Evolutionary conservation across 2,888 invertebrate genomes (phyloP).

Genomic region (Caenorhabditis sp.): DNA sequence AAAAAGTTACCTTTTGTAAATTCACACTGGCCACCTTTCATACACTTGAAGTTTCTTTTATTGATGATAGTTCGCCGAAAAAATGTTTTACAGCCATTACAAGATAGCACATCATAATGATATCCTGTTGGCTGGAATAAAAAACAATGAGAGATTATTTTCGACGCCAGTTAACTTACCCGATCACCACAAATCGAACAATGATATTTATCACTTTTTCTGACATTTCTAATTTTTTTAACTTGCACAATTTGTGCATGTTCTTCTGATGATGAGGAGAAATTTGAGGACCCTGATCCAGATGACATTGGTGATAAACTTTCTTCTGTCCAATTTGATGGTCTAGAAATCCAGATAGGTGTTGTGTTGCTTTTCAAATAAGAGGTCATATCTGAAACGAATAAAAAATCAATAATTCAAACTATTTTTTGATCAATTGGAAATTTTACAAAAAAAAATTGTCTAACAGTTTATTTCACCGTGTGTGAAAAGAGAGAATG

Average conservation of each 20-base stretch:
- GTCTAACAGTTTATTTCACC: too few species aligned
- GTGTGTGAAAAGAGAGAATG: too few species aligned
- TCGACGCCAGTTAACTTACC: slow-evolving; percentile 23
- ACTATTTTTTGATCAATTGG: too few species aligned
- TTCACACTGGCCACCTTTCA: slow-evolving; percentile 53
- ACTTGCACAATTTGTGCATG: slow-evolving; percentile 8
- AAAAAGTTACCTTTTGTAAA: slow-evolving; percentile 51
- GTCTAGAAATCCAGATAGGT: slow-evolving; percentile 28
- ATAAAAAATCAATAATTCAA: too few species aligned
- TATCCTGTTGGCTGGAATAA: slow-evolving; percentile 56
- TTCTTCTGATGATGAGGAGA: slow-evolving; percentile 25
- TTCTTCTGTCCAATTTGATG: slow-evolving; percentile 30
- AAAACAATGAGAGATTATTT: not conserved
- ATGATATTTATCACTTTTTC: slow-evolving; percentile 52
- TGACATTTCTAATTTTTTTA: slow-evolving; percentile 57
- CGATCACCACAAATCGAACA: slow-evolving; percentile 59
- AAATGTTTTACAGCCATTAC: slow-evolving; percentile 62
- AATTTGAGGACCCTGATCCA: slow-evolving; percentile 29
- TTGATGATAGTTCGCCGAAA: slow-evolving; percentile 55
- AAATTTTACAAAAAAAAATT: too few species aligned
- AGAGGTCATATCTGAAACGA: slow-evolving; percentile 26
- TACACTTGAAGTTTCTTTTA: slow-evolving; percentile 45
- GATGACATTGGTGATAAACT: slow-evolving; percentile 38
- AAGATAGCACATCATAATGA: slow-evolving; percentile 57
- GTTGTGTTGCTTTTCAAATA: slow-evolving; percentile 18